A percentile compares a stretch with the other conserved stretches of the same genome.
These are phyloP conservation scores for Gadopsis bispinosus DNA, from an alignment of 2,797 vertebrate species.

Conservation along the genomic window DNA sequence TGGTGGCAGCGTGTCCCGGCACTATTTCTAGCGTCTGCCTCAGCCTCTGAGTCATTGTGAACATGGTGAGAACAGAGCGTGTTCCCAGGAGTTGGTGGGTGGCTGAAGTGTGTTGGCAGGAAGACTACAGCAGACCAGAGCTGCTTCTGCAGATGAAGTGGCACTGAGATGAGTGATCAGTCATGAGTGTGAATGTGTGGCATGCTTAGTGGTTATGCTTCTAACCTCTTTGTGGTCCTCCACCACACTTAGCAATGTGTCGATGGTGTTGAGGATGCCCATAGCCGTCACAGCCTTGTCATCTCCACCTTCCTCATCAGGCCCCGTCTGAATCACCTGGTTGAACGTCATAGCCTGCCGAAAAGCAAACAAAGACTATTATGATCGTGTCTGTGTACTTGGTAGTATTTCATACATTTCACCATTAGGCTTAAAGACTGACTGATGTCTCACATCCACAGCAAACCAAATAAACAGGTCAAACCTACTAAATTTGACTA, in stretches of 20 bases:
- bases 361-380: constrained; percentile 18
- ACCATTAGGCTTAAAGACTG: not conserved
- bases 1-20: constrained; percentile 57
- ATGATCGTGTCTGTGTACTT: not conserved
- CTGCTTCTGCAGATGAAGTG: constrained; percentile 68
- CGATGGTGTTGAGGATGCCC: constrained; percentile 99
- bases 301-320: constrained; percentile 98
- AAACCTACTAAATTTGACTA: not conserved
- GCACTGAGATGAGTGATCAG: constrained; percentile 54
- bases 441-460: not conserved
- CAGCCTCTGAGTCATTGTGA: constrained; percentile 75
- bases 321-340: constrained; percentile 98
- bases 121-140: constrained; percentile 61
- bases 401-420: not conserved
- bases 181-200: constrained; percentile 41
- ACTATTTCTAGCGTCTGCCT: constrained; percentile 76
- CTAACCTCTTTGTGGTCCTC: constrained; percentile 99
- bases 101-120: constrained; percentile 75
- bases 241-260: constrained; percentile 97
- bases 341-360: constrained; percentile 99
- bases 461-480: not conserved
- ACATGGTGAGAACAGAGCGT: constrained; percentile 68
- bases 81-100: constrained; percentile 79
- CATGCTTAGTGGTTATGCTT: constrained; percentile 28
- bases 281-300: constrained; percentile 99